These are phyloP conservation scores for Hypomesus transpacificus DNA, from an alignment of 2,113 vertebrate genomes.

Conservation along the genomic window DNA sequence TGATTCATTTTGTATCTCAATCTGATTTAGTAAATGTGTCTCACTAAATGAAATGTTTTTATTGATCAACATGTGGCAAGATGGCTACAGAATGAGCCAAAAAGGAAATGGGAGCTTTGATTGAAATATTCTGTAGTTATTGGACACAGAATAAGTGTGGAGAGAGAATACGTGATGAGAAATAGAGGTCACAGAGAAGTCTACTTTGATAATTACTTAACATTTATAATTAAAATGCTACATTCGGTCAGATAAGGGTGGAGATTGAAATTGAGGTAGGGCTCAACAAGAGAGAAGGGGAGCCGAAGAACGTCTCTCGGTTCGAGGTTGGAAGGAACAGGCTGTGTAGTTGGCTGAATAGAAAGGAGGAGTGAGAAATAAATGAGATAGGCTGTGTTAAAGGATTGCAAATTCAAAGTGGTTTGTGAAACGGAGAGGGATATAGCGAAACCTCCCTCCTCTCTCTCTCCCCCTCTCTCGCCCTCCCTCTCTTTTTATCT, in stretches of 20 bases:
- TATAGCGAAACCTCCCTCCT: constrained; percentile 31
- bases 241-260: neutral
- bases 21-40: constrained; percentile 24
- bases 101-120: neutral
- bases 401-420: constrained; percentile 62
- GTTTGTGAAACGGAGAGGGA: constrained; percentile 62
- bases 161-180: neutral
- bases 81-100: neutral
- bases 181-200: neutral
- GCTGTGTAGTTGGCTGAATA: constrained; percentile 12
- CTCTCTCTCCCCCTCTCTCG: neutral
- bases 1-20: constrained; percentile 39
- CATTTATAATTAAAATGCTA: constrained; percentile 19
- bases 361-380: constrained; percentile 34
- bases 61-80: constrained; percentile 15
- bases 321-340: constrained; percentile 10
- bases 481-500: neutral
- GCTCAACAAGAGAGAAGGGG: neutral
- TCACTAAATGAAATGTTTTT: constrained; percentile 21
- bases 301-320: neutral
- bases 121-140: neutral
- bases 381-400: constrained; percentile 53
- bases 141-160: neutral
- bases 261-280: neutral
- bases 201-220: constrained; percentile 27